phyloP scores from a whole-genome alignment of 2,113 vertebrate species.

The Urocynchramus pylzowi region DNA sequence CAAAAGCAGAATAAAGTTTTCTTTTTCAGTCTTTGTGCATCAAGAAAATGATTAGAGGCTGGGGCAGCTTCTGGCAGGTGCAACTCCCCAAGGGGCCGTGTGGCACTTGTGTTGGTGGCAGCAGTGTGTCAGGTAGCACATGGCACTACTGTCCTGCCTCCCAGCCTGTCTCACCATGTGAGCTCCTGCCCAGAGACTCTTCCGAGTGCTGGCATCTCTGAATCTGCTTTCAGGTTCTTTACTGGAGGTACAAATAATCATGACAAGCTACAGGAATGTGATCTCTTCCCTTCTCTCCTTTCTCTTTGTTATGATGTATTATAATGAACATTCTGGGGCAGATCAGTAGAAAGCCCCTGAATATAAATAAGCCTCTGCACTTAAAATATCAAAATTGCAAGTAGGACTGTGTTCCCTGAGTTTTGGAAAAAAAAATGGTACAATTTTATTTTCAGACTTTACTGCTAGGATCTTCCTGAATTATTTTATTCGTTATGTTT shows the following conservation, averaged over 20 bases:
- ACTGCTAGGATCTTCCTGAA: background rate
- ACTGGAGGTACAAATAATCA: background rate
- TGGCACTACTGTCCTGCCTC: background rate
- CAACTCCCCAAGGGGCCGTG: background rate
- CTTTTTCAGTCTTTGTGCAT: background rate
- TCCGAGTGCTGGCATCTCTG: background rate
- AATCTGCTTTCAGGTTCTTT: background rate
- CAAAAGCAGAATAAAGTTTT: background rate
- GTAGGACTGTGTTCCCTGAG: background rate
- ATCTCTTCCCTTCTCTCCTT: background rate
- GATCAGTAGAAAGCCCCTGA: background rate
- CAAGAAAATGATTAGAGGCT: background rate
- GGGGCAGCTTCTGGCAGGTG: background rate
- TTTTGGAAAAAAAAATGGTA: background rate
- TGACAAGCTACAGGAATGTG: background rate
- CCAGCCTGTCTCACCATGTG: background rate
- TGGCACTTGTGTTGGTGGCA: background rate
- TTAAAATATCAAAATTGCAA: background rate
- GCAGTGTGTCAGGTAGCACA: rapidly evolving
- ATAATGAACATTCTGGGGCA: background rate
- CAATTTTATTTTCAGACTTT: background rate
- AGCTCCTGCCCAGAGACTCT: background rate
- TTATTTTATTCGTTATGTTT: background rate
- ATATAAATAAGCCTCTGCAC: background rate
- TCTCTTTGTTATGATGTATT: background rate